Evolutionary conservation across 1,140 invertebrate species (phyloP), one percentile per base, ranked within the genome.

Genomic region (Phocides pigmalion): DNA sequence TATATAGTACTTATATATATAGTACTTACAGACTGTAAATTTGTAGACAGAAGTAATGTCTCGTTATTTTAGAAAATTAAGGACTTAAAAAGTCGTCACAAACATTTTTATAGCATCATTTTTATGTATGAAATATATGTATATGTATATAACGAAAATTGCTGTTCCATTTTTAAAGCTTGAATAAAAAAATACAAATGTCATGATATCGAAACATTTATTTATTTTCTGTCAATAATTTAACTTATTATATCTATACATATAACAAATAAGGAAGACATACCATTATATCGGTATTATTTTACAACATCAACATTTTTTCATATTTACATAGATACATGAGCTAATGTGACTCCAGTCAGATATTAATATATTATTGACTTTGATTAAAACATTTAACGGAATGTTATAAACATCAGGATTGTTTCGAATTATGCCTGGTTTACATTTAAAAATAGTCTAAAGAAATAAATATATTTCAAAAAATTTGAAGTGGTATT

Each of bases 261-360:
- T 80, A 76, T 86, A 87, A 90, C 84, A 87, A 87, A 82, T 77
- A 86, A 89, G 88, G 88, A 90, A 90, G 87, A 90, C 87, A 64
- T 87, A 84, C 78, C 75, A 74, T 67, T 64, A 71, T 54, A 58
- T 73, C 58, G 73, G 70, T 76, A 82, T 70, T 51, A 78, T 75
- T 72, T 66, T 77, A 83, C 76, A 86, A 84, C 70, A 80, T 79
- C 70, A 85, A 86, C 84, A 81, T 82, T 77, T 74, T 79, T 72
- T 70, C 59, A 76, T 89, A 89, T 89, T 84, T 89, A 90, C 84
- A 90, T 84, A 89, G 63, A 82, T 87, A 86, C 81, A 87, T 54
- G 62, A 47, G 51, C 32, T 41, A 42, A 54, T 47, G 41, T 46
- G 50, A 56, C 17, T n/a, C 32, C 8, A 37, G 46, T 37, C 16